phyloP scores from a whole-genome alignment of 2,888 invertebrate species.

The Drosophila nr. medialis region DNA sequence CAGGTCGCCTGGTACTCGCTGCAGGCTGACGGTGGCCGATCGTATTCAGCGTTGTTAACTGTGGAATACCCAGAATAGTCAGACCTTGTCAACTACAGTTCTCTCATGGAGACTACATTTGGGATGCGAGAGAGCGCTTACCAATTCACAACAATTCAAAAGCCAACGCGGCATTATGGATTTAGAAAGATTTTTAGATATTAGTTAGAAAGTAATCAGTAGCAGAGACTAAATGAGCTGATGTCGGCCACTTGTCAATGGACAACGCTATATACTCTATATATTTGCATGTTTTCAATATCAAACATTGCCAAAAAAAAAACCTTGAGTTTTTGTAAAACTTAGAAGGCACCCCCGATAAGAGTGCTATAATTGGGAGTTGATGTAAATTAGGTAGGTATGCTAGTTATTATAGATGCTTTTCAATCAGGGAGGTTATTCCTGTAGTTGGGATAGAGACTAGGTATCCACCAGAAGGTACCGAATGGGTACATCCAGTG shows the following conservation, averaged over 20 bases:
- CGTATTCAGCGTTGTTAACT: constrained; percentile 63
- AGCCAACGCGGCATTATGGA: constrained; percentile 34
- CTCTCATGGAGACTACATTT: background rate
- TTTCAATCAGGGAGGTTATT: background rate
- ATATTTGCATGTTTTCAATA: background rate
- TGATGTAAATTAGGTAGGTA: background rate
- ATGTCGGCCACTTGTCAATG: background rate
- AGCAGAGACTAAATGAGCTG: constrained; percentile 1
- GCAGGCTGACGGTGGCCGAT: constrained; percentile 86
- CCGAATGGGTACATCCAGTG: background rate
- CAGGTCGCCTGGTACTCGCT: constrained; percentile 92
- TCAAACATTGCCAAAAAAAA: background rate
- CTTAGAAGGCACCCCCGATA: background rate
- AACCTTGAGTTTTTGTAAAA: background rate
- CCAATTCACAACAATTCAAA: constrained; percentile 14
- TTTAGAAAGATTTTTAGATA: background rate
- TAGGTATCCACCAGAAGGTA: background rate
- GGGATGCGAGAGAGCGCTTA: constrained; percentile 15
- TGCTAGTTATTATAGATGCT: background rate
- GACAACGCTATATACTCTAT: background rate
- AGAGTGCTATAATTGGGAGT: background rate
- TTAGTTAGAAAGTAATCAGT: constrained; percentile 12
- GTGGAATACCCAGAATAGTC: background rate
- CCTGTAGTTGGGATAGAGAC: background rate
- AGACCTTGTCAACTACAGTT: background rate